Evolutionary conservation across 2,797 vertebrate genomes (phyloP), one percentile per base, ranked within the genome.

Genomic region (Pipistrellus pipistrellus): DNA sequence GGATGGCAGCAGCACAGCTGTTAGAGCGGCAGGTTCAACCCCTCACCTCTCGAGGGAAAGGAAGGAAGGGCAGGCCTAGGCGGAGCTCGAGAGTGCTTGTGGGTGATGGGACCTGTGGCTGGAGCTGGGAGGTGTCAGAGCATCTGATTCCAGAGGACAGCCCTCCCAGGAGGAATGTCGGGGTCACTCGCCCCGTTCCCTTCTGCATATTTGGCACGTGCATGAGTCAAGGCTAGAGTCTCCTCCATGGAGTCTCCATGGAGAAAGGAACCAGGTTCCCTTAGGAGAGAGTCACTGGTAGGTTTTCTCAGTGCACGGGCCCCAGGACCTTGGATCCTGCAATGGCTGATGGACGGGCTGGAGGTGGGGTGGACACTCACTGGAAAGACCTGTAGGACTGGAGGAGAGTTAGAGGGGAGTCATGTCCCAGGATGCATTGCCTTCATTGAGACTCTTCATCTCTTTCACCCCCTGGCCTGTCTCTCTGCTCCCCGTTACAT

Each of bases 401-500:
- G 53, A 51, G 53, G 46, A 73, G 18, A 38, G 17, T 2, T 44
- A 0, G 6, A 6, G 35, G 10, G 0, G 41, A 35, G 35, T n/a
- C 18, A 0, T 20, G 25, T 6, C 35, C 1, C 8, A 3, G n/a
- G 21, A 10, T 21, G 8, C 12, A 6, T 3, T 0, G 0, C 11
- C 59, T 55, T 53, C n/a, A 11, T 3, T 8, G 32, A 51, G 86
- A 8, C 3, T 11, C 44, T 32, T 46, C 48, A 4, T 6, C 20
- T 51, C 15, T 64, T 18, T 30, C 38, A 1, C 27, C 15, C 27
- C 8, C 0, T 0, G 0, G 1, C 15, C 35, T 0, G 0, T 14
- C 12, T 13, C 32, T 66, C 64, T 21, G 41, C 69, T 51, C 78
- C 11, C 32, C 1, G 0, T 8, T 30, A 8, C 14, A 11, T 21